A percentile compares a stretch with the other conserved stretches of the same genome.
phyloP scores from a whole-genome alignment of 1,140 invertebrate genomes.

The Psilanteris sp. region DNA sequence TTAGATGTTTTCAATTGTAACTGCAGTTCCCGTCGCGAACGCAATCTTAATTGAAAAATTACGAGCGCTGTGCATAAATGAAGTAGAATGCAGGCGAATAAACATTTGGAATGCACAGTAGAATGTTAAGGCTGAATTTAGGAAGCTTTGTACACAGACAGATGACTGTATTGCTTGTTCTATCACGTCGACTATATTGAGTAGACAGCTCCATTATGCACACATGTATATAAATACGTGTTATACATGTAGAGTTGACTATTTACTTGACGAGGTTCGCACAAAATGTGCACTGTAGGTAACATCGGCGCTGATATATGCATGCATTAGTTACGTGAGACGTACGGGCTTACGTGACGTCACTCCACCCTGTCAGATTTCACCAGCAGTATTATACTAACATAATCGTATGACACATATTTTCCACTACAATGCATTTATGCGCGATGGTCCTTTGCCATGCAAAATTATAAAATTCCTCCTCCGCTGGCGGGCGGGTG shows the following conservation, averaged over 20 bases:
- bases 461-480: slow-evolving; percentile 59
- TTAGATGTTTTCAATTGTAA: slow-evolving; percentile 26
- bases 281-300: slow-evolving; percentile 67
- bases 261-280: slow-evolving; percentile 67
- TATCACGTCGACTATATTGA: slow-evolving; percentile 66
- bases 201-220: slow-evolving; percentile 66
- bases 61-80: slow-evolving; percentile 38
- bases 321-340: slow-evolving; percentile 74
- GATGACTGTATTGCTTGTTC: slow-evolving; percentile 67
- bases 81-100: slow-evolving; percentile 50
- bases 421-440: slow-evolving; percentile 71
- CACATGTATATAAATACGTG: slow-evolving; percentile 68
- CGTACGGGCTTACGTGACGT: slow-evolving; percentile 70
- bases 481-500: neutral
- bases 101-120: slow-evolving; percentile 61
- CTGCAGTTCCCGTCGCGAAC: neutral
- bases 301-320: slow-evolving; percentile 72
- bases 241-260: slow-evolving; percentile 68
- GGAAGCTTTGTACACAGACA: slow-evolving; percentile 65
- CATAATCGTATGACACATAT: slow-evolving; percentile 74
- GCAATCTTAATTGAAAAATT: slow-evolving; percentile 57
- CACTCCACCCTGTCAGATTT: slow-evolving; percentile 70
- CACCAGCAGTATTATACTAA: slow-evolving; percentile 66
- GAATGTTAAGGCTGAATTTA: slow-evolving; percentile 62
- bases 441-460: slow-evolving; percentile 43